Conservation (phyloP, 2,113 vertebrate genomes). For the Bufo gargarizans region DNA sequence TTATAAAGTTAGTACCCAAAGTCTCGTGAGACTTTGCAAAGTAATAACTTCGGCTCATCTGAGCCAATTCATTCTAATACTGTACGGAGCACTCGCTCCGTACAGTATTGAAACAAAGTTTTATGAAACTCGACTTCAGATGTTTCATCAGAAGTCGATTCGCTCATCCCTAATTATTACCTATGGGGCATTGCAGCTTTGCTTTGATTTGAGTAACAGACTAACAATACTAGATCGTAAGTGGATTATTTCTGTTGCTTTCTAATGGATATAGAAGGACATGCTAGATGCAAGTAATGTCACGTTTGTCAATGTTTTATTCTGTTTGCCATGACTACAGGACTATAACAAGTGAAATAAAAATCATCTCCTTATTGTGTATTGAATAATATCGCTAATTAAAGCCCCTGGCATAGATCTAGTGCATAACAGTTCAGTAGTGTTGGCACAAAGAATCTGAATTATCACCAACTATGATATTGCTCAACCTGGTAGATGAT, state of each 20-base stretch:
- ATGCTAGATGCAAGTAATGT: not conserved
- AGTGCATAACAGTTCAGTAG: not conserved
- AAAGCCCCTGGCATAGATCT: not conserved
- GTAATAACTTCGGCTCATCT: too few species aligned
- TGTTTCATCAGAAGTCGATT: too few species aligned
- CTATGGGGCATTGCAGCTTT: conserved; percentile 29
- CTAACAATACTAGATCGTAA: conserved; percentile 26
- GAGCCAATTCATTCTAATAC: too few species aligned
- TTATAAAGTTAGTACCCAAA: too few species aligned
- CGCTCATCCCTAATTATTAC: not conserved
- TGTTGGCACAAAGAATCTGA: not conserved
- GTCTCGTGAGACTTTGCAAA: too few species aligned
- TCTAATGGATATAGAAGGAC: conserved; percentile 6
- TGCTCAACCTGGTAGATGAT: too few species aligned
- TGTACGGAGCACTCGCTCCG: too few species aligned
- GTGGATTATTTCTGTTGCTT: conserved; percentile 32
- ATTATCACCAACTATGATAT: too few species aligned
- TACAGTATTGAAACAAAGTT: too few species aligned
- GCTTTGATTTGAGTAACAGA: conserved; percentile 27
- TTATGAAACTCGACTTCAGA: too few species aligned
- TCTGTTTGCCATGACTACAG: not conserved
- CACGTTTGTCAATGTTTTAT: not conserved
- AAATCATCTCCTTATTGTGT: not conserved
- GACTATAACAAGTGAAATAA: not conserved
- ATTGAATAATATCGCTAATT: not conserved